Evolutionary conservation across 2,888 invertebrate species (phyloP), one percentile per base, ranked within the genome.

Genomic region (Exephanes ischioxanthus): DNA sequence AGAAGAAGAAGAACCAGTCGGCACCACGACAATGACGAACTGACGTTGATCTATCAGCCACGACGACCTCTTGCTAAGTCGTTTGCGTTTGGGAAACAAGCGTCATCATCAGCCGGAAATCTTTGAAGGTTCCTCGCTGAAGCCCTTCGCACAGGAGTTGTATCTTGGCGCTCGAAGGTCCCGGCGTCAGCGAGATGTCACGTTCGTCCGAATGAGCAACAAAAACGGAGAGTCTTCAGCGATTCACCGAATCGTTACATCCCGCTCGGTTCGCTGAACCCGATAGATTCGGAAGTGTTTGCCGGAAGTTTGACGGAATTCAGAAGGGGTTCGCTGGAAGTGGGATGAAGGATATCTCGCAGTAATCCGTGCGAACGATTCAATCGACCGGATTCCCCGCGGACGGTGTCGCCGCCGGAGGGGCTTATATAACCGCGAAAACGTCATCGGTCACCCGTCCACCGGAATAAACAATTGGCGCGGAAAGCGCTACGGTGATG

Each of bases 381-480:
- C 80, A 83, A 88, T 87, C 87, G 78, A n/a, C 67, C 63, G 80
- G 85, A 66, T 80, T 80, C 66, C 68, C 19, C 48, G 63, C 30
- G 26, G 11, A 26, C 70, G 77, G 41, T 55, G 68, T 71, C 51
- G 41, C 14, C 7, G 14, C 45, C 45, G 48, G 85, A 78, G 82
- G 26, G 58, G 80, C 67, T 77, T 55, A 33, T 33, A 63, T 7
- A 63, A 77, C 77, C 77, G 67, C 77, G 67, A 55, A 84, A 86
- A 83, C 85, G 78, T 85, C 84, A 84, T 83, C 88, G 83, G 83
- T 87, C 87, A 80, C 71, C 63, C 81, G 85, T 87, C 83, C 88
- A 76, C 82, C 87, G 83, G 85, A 89, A 88, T 87, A 88, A 89
- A 88, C 86, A 84, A 88, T 87, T 86, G 83, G 83, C 83, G 84